Evolutionary conservation across 2,113 vertebrate genomes (phyloP), one percentile per base, ranked within the genome.

Genomic region (Xyrauchen texanus): DNA sequence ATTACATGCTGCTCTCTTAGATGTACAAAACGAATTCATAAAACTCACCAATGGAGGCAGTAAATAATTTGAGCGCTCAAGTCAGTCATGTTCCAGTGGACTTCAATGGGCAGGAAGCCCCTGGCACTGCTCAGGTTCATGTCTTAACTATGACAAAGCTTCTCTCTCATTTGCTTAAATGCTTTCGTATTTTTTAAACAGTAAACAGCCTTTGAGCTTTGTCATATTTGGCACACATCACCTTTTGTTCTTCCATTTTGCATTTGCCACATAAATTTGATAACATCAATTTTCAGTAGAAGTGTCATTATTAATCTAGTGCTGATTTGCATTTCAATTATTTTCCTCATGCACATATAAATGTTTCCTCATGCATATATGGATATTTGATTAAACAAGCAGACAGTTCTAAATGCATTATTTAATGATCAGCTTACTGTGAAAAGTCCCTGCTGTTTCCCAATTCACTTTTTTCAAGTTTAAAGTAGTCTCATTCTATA

Each of bases 21-120:
- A 78, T 78, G 76, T n/a, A n/a, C 62, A 57, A 55, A 13, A n/a
- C 68, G 63, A 55, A 49, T 78, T 78, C 75, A 78, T 68, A 60
- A 78, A 62, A 45, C 21, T 55, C 62, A 44, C 44, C 55, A 73
- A 42, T 61, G 12, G 76, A 63, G 63, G 76, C 42, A 62, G 68
- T 82, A 78, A 78, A 82, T 78, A 77, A 44, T 81, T 81, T 62
- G 5, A 61, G 76, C n/a, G 9, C 46, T 77, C 15, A 34, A 76
- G 73, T 82, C 52, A 82, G 76, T 49, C 62, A 73, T 82, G 58
- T 68, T 78, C 62, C 70, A 46, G 62, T 67, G 57, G 16, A 74
- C 60, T 61, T 78, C 81, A 78, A 78, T 78, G 46, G 13, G n/a
- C 10, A 42, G 13, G 69, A 77, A 63, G 34, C 76, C 63, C 13